Base-by-base conservation (phyloP, 2,888 invertebrate species). In the Cenopis cana region DNA sequence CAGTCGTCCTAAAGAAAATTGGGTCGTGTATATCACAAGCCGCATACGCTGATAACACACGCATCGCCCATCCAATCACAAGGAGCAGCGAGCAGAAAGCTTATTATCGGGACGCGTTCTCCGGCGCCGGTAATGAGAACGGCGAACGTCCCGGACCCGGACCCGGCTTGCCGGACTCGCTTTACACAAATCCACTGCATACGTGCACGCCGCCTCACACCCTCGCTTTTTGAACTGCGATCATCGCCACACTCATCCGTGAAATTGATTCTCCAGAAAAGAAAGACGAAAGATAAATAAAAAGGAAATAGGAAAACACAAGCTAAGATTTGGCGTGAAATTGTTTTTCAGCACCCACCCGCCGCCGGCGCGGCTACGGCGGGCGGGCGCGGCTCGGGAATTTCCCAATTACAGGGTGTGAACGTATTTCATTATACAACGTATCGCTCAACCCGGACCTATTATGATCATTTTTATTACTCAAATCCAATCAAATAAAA, bases 291-390 rank as follows among this genome's bases (percentile, higher is more conserved):
- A 92, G 91, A 93, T 93, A 93, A 93, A 93, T 93, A 93, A 93
- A 92, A 93, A 91, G 91, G 92, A 93, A 93, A 93, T 93, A 93
- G 91, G 91, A 93, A 93, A 93, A 93, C 93, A 93, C 92, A 90
- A 90, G 91, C 91, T 92, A 93, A 93, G 93, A 93, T 93, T 93
- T 93, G 93, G 93, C 93, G 93, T 93, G 93, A 93, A 93, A 93
- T 93, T 93, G 93, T 93, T 92, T 93, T 93, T 92, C 89, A 90
- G 87, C 90, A 82, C 87, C 89, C 89, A 84, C 87, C 86, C 86
- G 83, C 84, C 85, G 81, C 79, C 84, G 87, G 77, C 84, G 85
- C 81, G 84, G 82, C 80, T 70, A 75, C 75, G 71, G 71, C 81
- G 80, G 82, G 80, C 83, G 83, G 83, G 84, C 87, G 86, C 88